Conservation (phyloP, 2,797 vertebrate genomes). For the Miichthys miiuy region DNA sequence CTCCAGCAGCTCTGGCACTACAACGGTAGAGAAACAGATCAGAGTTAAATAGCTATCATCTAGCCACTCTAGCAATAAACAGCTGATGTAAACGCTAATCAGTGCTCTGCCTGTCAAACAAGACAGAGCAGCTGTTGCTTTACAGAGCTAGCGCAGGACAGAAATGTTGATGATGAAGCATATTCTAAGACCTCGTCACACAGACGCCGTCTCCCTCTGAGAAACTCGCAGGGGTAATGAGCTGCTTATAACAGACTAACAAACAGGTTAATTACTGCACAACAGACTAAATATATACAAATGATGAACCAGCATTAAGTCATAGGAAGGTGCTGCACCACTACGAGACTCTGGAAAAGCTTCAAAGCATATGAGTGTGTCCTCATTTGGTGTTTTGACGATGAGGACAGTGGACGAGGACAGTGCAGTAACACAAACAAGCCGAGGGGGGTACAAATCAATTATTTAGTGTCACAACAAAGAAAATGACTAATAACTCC, state of each 20-base stretch:
- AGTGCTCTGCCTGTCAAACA: constrained; percentile 42
- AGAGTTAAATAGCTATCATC: constrained; percentile 39
- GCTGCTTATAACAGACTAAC: constrained; percentile 23
- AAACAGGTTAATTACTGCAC: constrained; percentile 34
- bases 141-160: constrained; percentile 18
- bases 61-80: constrained; percentile 27
- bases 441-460: too few species aligned
- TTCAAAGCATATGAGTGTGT: neutral
- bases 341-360: neutral
- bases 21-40: constrained; percentile 28
- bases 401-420: neutral
- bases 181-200: constrained; percentile 12
- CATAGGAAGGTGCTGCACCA: neutral
- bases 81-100: constrained; percentile 51
- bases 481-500: neutral
- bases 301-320: neutral
- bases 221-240: constrained; percentile 29
- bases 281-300: constrained; percentile 12
- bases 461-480: too few species aligned
- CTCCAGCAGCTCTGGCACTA: constrained; percentile 20
- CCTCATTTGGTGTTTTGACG: neutral
- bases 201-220: constrained; percentile 16
- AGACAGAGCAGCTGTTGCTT: constrained; percentile 57
- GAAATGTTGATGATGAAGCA: constrained; percentile 36
- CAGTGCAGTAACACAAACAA: neutral